phyloP scores from a whole-genome alignment of 1,140 invertebrate species.

The Dryas iulia region DNA sequence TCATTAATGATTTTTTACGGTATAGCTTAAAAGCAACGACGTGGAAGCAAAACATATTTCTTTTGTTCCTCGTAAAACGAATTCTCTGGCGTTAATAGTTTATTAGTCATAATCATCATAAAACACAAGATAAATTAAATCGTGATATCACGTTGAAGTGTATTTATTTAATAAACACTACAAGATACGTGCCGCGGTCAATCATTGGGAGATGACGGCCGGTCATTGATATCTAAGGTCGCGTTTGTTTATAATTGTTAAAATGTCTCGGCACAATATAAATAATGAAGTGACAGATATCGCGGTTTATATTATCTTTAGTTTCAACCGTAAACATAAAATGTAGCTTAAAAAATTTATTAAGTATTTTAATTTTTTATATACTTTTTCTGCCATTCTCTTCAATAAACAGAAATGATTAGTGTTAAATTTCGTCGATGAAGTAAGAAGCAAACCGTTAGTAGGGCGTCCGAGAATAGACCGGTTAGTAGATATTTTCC shows the following conservation, averaged over 20 bases:
- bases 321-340: background rate
- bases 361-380: background rate
- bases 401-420: constrained; percentile 6
- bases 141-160: background rate
- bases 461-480: constrained; percentile 72
- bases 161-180: background rate
- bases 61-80: background rate
- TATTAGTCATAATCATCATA: background rate
- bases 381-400: background rate
- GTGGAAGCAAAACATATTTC: too few species aligned
- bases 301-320: constrained; percentile 7
- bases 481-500: constrained; percentile 68
- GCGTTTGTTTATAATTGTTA: constrained; percentile 24
- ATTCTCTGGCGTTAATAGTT: background rate
- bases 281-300: constrained; percentile 14
- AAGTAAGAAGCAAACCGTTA: constrained; percentile 52
- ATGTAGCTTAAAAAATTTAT: too few species aligned
- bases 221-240: constrained; percentile 32
- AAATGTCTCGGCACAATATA: constrained; percentile 17
- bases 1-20: background rate
- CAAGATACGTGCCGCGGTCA: constrained; percentile 4
- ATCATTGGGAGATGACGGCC: constrained; percentile 13
- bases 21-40: too few species aligned
- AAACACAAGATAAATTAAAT: background rate
- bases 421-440: constrained; percentile 42